Evolutionary conservation across 2,797 vertebrate genomes (phyloP).

Genomic region (Pangasius djambal): DNA sequence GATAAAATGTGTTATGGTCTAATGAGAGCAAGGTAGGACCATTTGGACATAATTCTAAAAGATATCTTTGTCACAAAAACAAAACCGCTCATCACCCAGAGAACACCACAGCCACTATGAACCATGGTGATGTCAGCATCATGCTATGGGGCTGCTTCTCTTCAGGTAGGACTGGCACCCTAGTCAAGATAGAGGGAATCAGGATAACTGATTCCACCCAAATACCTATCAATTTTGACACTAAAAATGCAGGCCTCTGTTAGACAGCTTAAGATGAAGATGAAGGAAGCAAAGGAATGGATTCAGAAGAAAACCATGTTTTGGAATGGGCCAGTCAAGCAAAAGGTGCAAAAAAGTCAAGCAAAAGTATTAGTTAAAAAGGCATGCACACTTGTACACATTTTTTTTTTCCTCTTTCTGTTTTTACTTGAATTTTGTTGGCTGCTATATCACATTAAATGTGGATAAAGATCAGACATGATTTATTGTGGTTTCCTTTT

Average conservation of each 20-base stretch:
- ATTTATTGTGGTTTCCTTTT: background rate
- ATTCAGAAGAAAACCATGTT: background rate
- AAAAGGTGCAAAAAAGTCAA: too few relatives aligned
- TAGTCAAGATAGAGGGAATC: background rate
- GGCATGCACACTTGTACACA: background rate
- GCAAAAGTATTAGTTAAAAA: background rate
- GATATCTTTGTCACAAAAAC: background rate
- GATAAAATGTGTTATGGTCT: background rate
- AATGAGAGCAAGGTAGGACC: background rate
- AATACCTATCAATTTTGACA: background rate
- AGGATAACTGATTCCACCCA: background rate
- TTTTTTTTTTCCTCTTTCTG: background rate
- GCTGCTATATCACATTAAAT: background rate
- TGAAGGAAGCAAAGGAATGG: background rate
- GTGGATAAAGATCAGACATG: background rate
- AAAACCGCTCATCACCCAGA: background rate
- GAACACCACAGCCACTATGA: background rate
- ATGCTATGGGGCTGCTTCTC: background rate
- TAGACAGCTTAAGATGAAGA: background rate
- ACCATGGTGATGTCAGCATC: background rate
- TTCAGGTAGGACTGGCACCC: background rate
- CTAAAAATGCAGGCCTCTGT: background rate
- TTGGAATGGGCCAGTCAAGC: background rate
- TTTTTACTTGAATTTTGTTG: background rate
- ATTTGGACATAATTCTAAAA: background rate